Percentiles rank a stretch among this genome's conserved stretches.
phyloP scores from a whole-genome alignment of 2,888 invertebrate genomes.

The Agrotis segetum region DNA sequence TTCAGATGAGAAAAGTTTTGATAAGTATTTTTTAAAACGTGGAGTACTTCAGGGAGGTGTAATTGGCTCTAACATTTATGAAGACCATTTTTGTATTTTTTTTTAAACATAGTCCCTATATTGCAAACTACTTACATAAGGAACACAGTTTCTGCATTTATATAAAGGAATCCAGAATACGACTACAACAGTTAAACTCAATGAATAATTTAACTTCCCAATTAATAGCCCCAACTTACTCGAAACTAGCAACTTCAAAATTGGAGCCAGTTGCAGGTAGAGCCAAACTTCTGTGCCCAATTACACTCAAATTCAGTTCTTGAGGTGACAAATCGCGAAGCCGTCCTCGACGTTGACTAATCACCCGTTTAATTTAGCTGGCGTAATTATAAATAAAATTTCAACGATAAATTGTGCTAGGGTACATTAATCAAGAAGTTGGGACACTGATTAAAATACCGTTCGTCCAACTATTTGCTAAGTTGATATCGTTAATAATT shows the following conservation, averaged over 20 bases:
- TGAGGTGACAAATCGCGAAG: constrained; percentile 89
- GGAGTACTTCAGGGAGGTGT: constrained; percentile 63
- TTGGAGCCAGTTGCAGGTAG: constrained; percentile 83
- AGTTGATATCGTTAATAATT: constrained; percentile 90
- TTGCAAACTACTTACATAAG: neutral
- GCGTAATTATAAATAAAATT: constrained; percentile 91
- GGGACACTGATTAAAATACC: constrained; percentile 91
- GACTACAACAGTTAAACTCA: constrained; percentile 44
- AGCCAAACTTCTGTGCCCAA: constrained; percentile 86
- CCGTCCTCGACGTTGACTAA: constrained; percentile 90
- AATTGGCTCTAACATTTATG: constrained; percentile 41
- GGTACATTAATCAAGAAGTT: constrained; percentile 91
- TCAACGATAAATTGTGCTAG: constrained; percentile 88
- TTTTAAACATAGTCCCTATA: neutral
- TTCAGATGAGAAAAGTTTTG: constrained; percentile 53
- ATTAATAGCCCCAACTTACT: constrained; percentile 78
- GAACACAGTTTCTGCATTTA: neutral
- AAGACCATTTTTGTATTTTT: neutral
- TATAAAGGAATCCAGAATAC: constrained; percentile 6
- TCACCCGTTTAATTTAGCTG: constrained; percentile 88
- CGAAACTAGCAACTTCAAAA: constrained; percentile 79
- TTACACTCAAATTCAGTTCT: constrained; percentile 88
- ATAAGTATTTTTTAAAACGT: constrained; percentile 23
- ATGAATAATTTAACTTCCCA: constrained; percentile 79
- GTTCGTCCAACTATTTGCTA: constrained; percentile 89